Evolutionary conservation across 2,113 vertebrate species (phyloP).

Genomic region (human): GRCh38 chrX:28273001-28273500

Average conservation of each 20-base stretch:
- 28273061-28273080: constrained; percentile 20
- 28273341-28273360: not conserved
- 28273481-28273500: constrained; percentile 46
- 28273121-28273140: not conserved
- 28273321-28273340: constrained; percentile 22
- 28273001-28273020: not conserved
- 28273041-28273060: not conserved
- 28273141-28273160: not conserved
- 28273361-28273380: constrained; percentile 38
- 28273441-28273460: constrained; percentile 36
- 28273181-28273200: not conserved
- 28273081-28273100: not conserved
- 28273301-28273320: not conserved
- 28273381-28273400: not conserved
- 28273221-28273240: not conserved
- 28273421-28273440: constrained; percentile 16
- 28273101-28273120: not conserved
- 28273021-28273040: not conserved
- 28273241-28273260: constrained; percentile 22
- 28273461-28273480: constrained; percentile 1
- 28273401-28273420: not conserved
- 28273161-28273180: constrained; percentile 5
- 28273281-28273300: not conserved
- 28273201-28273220: constrained; percentile 13
- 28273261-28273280: not conserved